These are phyloP conservation scores for Micromesistius poutassou DNA, from an alignment of 2,797 vertebrate species.

Conservation along the genomic window DNA sequence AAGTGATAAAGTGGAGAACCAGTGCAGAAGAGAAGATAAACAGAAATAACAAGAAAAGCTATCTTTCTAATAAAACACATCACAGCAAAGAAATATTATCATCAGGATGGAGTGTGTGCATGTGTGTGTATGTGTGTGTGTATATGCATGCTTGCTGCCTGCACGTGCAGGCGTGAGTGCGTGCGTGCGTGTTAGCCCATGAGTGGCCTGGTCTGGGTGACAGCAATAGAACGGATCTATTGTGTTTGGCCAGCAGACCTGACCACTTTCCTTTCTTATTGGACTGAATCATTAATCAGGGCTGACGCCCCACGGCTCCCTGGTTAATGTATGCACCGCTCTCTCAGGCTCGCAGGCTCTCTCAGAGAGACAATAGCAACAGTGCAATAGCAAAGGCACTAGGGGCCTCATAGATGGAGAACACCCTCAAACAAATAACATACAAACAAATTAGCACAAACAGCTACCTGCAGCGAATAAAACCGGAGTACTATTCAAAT, in stretches of 20 bases:
- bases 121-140: background rate
- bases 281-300: constrained; percentile 67
- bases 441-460: background rate
- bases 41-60: background rate
- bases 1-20: background rate
- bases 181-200: constrained; percentile 13
- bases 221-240: constrained; percentile 31
- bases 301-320: constrained; percentile 42
- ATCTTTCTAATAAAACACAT: background rate
- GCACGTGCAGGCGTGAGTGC: background rate
- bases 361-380: constrained; percentile 24
- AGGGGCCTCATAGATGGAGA: background rate
- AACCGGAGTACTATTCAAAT: background rate
- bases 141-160: background rate
- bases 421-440: constrained; percentile 3
- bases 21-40: background rate
- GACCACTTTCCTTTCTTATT: constrained; percentile 54
- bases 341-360: constrained; percentile 23
- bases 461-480: background rate
- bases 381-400: background rate
- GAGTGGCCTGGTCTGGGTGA: constrained; percentile 15
- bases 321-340: constrained; percentile 54
- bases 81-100: no score
- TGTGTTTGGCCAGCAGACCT: constrained; percentile 54
- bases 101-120: background rate